Evolutionary conservation across 1,140 invertebrate genomes (phyloP).

Genomic region (Formica exsecta): DNA sequence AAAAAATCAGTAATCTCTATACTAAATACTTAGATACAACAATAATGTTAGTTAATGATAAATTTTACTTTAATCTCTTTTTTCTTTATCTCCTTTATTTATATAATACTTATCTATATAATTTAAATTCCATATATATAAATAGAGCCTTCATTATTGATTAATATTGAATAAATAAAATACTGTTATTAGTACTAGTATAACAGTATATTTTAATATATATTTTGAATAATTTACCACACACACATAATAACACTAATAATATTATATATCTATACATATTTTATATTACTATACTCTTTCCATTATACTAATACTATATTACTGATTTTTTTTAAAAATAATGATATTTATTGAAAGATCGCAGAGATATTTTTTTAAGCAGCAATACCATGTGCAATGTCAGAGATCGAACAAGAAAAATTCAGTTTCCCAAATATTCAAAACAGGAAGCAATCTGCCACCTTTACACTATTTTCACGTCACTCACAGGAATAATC

Average conservation of each 20-base stretch:
- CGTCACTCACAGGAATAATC: slow-evolving; percentile 59
- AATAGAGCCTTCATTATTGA: not conserved
- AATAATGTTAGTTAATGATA: not conserved
- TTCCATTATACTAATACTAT: not conserved
- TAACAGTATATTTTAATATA: too few species aligned
- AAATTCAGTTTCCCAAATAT: slow-evolving; percentile 1
- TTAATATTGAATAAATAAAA: slow-evolving; percentile 6
- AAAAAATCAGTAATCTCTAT: slow-evolving; percentile 3
- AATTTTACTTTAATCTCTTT: not conserved
- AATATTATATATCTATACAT: too few species aligned
- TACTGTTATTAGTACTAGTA: too few species aligned
- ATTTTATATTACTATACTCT: not conserved
- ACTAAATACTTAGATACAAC: not conserved
- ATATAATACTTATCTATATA: not conserved
- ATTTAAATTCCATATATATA: not conserved
- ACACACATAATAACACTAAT: too few species aligned
- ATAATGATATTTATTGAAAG: not conserved
- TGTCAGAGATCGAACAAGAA: not conserved
- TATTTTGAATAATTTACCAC: too few species aligned
- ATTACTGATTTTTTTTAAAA: not conserved
- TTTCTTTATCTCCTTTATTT: too few species aligned
- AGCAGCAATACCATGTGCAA: not conserved
- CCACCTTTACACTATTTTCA: slow-evolving; percentile 65
- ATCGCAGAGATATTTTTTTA: not conserved
- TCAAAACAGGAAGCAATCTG: slow-evolving; percentile 69